Evolutionary conservation across 2,797 vertebrate genomes (phyloP), one percentile per base, ranked within the genome.

Genomic region (Halcyon leucocephala): DNA sequence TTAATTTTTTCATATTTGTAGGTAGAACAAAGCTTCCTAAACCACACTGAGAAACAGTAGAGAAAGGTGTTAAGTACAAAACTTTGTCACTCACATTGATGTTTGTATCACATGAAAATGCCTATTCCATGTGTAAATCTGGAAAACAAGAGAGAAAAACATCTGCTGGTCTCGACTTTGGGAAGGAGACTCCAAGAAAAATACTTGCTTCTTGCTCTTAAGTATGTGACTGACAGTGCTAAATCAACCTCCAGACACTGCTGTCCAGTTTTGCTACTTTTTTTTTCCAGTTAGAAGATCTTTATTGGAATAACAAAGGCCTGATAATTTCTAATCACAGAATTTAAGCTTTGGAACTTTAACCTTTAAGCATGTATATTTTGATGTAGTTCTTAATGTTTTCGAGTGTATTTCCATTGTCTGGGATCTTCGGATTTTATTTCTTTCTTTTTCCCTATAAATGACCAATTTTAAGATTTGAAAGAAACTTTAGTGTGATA

Each of bases 331-430:
- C 39, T 66, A 26, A 48, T 76, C 46, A 62, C 3, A 25, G 33
- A 77, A 67, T 48, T 89, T 86, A 42, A 64, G 9, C 84, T 86
- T 12, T 66, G 15, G 33, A 80, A 85, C 31, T 73, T 62, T 10
- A 33, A 16, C 7, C n/a, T 37, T 55, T n/a, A 58, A 55, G 15
- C 1, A 0, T 9, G 6, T 49, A 33, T 0, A 2, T 73, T 70
- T 52, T 39, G 12, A 44, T 18, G 12, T 3, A 41, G 17, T 26
- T 64, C 33, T 21, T 52, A 41, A 46, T 22, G 24, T 17, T 39
- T 85, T 42, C 33, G 9, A 24, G 24, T 49, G 0, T 31, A 14
- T 31, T 65, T 42, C 12, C 8, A 18, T 9, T 74, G 21, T 8
- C 29, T 24, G 24, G 29, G 21, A 66, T 57, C n/a, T 31, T 17